Conservation (phyloP, 23 tunicate genomes). For the Corella eumyota region DNA sequence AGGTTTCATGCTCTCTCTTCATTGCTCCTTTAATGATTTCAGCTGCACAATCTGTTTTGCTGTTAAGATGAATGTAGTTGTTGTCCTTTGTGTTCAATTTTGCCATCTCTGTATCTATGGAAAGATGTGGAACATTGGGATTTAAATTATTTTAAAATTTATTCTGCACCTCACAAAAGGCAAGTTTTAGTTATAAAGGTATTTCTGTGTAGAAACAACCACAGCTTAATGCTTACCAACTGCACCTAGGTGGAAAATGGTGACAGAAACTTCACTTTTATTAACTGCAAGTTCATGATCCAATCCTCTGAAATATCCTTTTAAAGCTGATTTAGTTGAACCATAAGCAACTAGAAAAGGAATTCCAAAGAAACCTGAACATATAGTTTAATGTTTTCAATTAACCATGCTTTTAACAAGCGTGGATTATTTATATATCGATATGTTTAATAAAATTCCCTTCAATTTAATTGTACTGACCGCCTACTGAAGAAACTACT, state of each 20-base stretch:
- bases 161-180: too few species aligned
- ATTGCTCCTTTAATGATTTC: slow-evolving; percentile 1
- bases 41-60: neutral
- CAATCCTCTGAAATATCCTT: slow-evolving; percentile 5
- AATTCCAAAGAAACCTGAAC: slow-evolving; percentile 3
- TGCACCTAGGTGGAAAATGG: slow-evolving; percentile 2
- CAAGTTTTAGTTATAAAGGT: too few species aligned
- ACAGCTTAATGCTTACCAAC: neutral
- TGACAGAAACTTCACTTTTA: slow-evolving; percentile 4
- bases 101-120: neutral
- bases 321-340: slow-evolving; percentile 1
- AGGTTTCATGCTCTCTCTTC: slow-evolving; percentile 1
- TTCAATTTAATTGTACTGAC: too few species aligned
- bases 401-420: too few species aligned
- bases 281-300: slow-evolving; percentile 3
- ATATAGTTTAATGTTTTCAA: too few species aligned
- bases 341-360: slow-evolving; percentile 2
- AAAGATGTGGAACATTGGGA: too few species aligned
- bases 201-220: neutral
- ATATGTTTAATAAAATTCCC: too few species aligned
- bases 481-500: slow-evolving; percentile 1
- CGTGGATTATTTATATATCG: too few species aligned
- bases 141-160: too few species aligned
- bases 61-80: neutral
- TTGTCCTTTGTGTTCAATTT: neutral